These are phyloP conservation scores for Athalia rosae DNA, from an alignment of 2,888 invertebrate species.

Conservation along the genomic window DNA sequence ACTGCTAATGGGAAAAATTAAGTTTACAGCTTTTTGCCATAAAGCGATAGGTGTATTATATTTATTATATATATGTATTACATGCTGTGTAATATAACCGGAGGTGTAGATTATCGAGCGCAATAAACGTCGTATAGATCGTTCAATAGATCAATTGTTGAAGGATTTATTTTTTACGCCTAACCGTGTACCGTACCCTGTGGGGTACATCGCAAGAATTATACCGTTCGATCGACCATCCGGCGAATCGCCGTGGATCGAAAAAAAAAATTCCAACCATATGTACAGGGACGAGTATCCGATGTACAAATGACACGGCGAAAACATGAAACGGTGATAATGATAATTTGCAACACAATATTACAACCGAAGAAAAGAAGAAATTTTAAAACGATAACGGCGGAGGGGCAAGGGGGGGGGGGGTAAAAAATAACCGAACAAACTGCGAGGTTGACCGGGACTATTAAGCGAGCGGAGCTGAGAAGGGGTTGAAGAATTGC, in stretches of 20 bases:
- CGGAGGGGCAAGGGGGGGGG: background rate
- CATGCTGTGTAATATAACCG: background rate
- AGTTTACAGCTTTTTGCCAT: slow-evolving; percentile 54
- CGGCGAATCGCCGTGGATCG: too few species aligned
- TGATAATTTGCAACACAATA: background rate
- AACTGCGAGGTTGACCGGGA: slow-evolving; percentile 3
- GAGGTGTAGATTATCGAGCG: slow-evolving; percentile 46
- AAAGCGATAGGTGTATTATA: slow-evolving; percentile 50
- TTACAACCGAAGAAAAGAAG: background rate
- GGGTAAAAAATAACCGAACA: background rate
- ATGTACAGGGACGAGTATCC: too few species aligned
- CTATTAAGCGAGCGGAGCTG: slow-evolving; percentile 37
- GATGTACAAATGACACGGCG: too few species aligned
- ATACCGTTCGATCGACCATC: too few species aligned
- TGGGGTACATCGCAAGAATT: too few species aligned
- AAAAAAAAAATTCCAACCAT: too few species aligned
- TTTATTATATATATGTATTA: slow-evolving; percentile 17
- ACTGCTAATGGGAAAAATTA: slow-evolving; percentile 50
- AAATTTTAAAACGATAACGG: background rate
- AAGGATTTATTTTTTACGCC: slow-evolving; percentile 1
- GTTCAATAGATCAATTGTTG: slow-evolving; percentile 22
- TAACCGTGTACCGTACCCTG: too few species aligned
- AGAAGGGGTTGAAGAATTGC: background rate
- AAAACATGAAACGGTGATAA: background rate
- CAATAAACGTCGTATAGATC: slow-evolving; percentile 7